Evolutionary conservation across 37 sponge, comb jelly and placozoan species (phyloP), one percentile per base, ranked within the genome.

Genomic region (Ephydatia muelleri): DNA sequence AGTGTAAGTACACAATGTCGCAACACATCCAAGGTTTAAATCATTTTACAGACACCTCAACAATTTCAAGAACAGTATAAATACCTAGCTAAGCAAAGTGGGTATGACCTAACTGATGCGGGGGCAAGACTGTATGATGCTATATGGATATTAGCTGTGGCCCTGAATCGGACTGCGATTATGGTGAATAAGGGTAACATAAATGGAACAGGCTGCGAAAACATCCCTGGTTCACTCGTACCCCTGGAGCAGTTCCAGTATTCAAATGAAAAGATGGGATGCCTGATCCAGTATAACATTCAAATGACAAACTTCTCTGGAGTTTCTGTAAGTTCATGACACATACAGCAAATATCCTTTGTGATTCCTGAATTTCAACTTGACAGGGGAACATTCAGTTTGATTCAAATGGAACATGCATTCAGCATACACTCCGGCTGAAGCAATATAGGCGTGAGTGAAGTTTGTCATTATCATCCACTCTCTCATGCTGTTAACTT

Each of bases 71-170:
- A 57, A 1, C 19, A 57, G 16, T 57, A 57, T 14, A 57, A 57
- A 13, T 21, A 57, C 0, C 19, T 57, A 14, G 57, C 57, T 57
- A 14, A 16, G 12, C 57, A 57, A 57, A 21, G 57, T 14, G 19
- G 57, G 16, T 57, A 57, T 11, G 19, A 5, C 16, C 6, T 14
- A 57, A 57, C 57, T 57, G 57, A 57, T 57, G 57, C 19, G 1
- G 57, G 57, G 16, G 57, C 19, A 11, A 19, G 73, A 2, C 68
- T 81, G 8, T 87, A 81, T 66, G 87, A 87, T 73, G 81, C 76
- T n/a, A 37, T 78, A 11, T 87, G 87, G 87, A 49, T 81, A n/a
- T 35, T 87, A 36, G 87, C 87, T 29, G 32, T 81, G 31, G 87
- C 76, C 27, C 68, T 87, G 47, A 78, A 87, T 65, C 43, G 39